Evolutionary conservation across 2,888 invertebrate genomes (phyloP).

Genomic region (Apoda limacodes): DNA sequence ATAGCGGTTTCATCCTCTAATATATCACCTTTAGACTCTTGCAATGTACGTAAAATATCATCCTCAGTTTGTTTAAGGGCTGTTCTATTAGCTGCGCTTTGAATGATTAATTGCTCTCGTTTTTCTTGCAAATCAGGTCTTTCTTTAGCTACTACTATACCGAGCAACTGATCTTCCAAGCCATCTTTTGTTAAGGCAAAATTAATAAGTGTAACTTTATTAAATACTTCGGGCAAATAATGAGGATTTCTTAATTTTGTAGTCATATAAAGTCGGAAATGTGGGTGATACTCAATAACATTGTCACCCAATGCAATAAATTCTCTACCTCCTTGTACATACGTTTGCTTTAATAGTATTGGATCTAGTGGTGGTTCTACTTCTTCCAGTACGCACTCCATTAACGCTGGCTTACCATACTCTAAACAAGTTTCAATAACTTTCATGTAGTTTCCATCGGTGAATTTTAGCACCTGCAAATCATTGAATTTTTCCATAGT

Average conservation of each 20-base stretch:
- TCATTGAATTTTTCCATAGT: conserved; percentile 82
- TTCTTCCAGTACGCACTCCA: conserved; percentile 83
- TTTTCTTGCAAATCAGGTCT: conserved; percentile 86
- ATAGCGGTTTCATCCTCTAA: conserved; percentile 93
- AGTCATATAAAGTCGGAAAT: conserved; percentile 84
- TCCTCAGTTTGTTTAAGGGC: conserved; percentile 89
- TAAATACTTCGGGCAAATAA: conserved; percentile 86
- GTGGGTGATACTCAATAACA: conserved; percentile 78
- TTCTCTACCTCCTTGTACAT: conserved; percentile 78
- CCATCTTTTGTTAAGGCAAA: conserved; percentile 87
- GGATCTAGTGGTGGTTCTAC: conserved; percentile 84
- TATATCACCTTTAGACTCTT: conserved; percentile 87
- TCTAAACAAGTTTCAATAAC: conserved; percentile 80
- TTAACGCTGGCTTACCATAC: conserved; percentile 80
- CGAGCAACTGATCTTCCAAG: conserved; percentile 84
- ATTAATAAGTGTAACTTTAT: conserved; percentile 85
- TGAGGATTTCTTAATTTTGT: conserved; percentile 88
- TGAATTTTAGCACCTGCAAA: conserved; percentile 78
- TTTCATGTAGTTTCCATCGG: conserved; percentile 81
- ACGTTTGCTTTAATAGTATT: conserved; percentile 79
- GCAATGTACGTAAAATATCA: conserved; percentile 86
- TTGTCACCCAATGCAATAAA: conserved; percentile 84
- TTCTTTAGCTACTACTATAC: conserved; percentile 87
- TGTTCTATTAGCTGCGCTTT: conserved; percentile 83
- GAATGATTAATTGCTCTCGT: conserved; percentile 81